A percentile compares a stretch with the other conserved stretches of the same genome.
Evolutionary conservation across 2,113 vertebrate genomes (phyloP).

Genomic region (Hystrix cristata): DNA sequence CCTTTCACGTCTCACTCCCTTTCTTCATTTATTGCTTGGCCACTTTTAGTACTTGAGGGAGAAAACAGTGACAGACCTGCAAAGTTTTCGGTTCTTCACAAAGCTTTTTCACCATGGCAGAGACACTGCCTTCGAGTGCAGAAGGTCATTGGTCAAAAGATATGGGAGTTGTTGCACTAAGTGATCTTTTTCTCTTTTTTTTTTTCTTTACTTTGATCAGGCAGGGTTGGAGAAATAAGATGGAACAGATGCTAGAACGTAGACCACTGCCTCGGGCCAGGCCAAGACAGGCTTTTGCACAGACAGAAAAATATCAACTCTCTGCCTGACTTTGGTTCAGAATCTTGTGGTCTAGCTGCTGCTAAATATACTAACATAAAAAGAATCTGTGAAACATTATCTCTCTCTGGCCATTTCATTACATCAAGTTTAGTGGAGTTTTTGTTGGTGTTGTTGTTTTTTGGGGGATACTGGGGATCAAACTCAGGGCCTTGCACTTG

Average conservation of each 20-base stretch:
- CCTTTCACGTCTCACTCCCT: background rate
- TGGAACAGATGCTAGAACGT: conserved; percentile 93
- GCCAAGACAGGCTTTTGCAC: conserved; percentile 97
- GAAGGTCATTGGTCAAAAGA: conserved; percentile 96
- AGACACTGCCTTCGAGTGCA: conserved; percentile 92
- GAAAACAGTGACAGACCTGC: background rate
- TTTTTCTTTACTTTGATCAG: conserved; percentile 95
- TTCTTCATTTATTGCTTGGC: background rate
- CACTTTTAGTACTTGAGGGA: background rate
- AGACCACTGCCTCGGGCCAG: conserved; percentile 95
- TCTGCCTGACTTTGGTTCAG: conserved; percentile 96
- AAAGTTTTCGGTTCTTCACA: background rate
- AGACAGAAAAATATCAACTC: conserved; percentile 96
- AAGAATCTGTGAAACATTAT: conserved; percentile 78
- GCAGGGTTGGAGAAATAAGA: conserved; percentile 95
- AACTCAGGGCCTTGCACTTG: too few relatives aligned
- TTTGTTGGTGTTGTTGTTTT: too few relatives aligned
- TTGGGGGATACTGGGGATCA: too few relatives aligned
- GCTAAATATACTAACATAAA: conserved; percentile 81
- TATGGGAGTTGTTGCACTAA: conserved; percentile 94
- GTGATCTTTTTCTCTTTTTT: conserved; percentile 97
- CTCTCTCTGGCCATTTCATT: conserved; percentile 66
- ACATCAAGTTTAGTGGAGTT: conserved; percentile 61
- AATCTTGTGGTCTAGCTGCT: conserved; percentile 82
- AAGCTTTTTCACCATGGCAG: conserved; percentile 92